Percentiles rank a stretch among this genome's conserved stretches.
These are phyloP conservation scores for zebrafish (Danio rerio) DNA, from an alignment of 2,113 vertebrate genomes.

Conservation along the genomic window DNA sequence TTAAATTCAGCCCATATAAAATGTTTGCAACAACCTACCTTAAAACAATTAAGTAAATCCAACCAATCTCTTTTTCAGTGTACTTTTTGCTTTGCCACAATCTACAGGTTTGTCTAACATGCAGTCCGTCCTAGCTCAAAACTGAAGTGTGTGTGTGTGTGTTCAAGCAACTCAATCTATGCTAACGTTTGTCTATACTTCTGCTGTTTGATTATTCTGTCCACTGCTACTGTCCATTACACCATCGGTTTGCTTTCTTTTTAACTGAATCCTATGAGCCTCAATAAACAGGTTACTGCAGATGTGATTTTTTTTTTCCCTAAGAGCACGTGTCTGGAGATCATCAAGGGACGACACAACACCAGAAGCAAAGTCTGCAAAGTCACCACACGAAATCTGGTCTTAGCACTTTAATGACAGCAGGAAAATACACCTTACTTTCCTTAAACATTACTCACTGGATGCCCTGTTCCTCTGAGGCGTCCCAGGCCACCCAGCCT, in stretches of 20 bases:
- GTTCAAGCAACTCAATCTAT: slow-evolving; percentile 6
- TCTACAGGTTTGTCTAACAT: no score
- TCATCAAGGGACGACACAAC: slow-evolving; percentile 58
- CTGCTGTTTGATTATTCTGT: no score
- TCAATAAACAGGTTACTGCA: slow-evolving; percentile 73
- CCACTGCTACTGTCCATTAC: slow-evolving; percentile 54
- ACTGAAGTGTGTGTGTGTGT: slow-evolving; percentile 23
- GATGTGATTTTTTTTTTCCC: slow-evolving; percentile 56
- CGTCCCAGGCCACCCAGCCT: slow-evolving; percentile 51
- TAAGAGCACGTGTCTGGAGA: slow-evolving; percentile 65
- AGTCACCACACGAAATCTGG: slow-evolving; percentile 71
- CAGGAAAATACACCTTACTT: slow-evolving; percentile 49
- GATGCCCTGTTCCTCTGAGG: slow-evolving; percentile 23
- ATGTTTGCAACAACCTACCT: no score
- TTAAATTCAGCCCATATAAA: no score
- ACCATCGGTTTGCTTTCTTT: slow-evolving; percentile 5
- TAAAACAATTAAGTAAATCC: no score
- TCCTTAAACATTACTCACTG: slow-evolving; percentile 38
- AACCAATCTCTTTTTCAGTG: no score
- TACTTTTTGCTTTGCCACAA: no score
- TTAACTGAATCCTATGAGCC: slow-evolving; percentile 48
- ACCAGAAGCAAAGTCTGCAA: slow-evolving; percentile 66
- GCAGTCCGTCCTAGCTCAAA: background rate
- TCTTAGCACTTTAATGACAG: slow-evolving; percentile 51
- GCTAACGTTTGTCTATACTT: slow-evolving; percentile 1